These are phyloP conservation scores for Drosophila maculinotata DNA, from an alignment of 2,888 invertebrate species.

Conservation along the genomic window DNA sequence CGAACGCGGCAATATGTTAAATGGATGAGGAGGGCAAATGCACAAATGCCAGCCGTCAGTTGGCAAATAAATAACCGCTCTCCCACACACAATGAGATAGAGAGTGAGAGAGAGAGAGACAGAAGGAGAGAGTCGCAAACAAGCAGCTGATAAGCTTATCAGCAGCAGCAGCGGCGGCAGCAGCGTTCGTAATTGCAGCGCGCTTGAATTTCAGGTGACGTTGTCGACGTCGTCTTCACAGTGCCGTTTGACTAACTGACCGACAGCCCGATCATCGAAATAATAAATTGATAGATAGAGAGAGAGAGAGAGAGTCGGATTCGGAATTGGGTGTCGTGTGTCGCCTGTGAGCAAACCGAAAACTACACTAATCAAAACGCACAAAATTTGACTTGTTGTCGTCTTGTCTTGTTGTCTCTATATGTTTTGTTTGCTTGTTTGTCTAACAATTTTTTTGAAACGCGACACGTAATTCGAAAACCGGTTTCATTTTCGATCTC, in stretches of 20 bases:
- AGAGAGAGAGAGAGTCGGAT: not conserved
- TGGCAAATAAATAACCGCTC: slow-evolving; percentile 50
- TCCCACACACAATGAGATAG: slow-evolving; percentile 8
- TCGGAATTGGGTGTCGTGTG: slow-evolving; percentile 13
- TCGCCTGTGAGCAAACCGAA: slow-evolving; percentile 17
- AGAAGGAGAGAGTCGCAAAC: slow-evolving; percentile 2
- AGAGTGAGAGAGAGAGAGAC: not conserved
- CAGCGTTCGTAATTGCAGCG: slow-evolving; percentile 39
- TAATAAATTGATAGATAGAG: too few relatives aligned
- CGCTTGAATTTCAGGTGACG: slow-evolving; percentile 37
- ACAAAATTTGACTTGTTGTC: slow-evolving; percentile 28
- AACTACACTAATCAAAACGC: slow-evolving; percentile 34
- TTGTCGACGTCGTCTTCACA: slow-evolving; percentile 3
- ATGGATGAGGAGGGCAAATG: slow-evolving; percentile 25
- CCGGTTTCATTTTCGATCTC: slow-evolving; percentile 47
- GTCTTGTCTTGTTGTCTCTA: slow-evolving; percentile 1
- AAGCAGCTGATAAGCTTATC: slow-evolving; percentile 73
- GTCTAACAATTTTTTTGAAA: slow-evolving; percentile 40
- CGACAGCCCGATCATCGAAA: slow-evolving; percentile 1
- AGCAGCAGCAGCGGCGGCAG: slow-evolving; percentile 29
- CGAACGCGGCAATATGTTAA: slow-evolving; percentile 21
- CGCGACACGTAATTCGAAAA: slow-evolving; percentile 49
- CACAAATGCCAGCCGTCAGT: slow-evolving; percentile 38
- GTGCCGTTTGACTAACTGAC: slow-evolving; percentile 5
- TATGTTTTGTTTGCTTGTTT: slow-evolving; percentile 6